A percentile compares a stretch with the other conserved stretches of the same genome.
Evolutionary conservation across 2,888 invertebrate genomes (phyloP).

Genomic region (Cataglyphis livida): DNA sequence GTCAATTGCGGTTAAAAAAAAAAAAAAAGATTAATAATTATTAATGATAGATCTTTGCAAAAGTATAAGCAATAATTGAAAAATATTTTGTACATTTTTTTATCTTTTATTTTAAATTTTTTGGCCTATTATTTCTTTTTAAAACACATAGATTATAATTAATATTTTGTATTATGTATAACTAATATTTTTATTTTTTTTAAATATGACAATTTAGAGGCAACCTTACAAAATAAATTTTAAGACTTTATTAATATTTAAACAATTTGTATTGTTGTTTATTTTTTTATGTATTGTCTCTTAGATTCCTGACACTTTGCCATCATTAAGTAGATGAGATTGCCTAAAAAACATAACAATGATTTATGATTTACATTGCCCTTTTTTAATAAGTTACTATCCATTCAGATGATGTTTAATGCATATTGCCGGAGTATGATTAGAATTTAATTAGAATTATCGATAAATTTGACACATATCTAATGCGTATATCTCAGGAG

Average conservation of each 20-base stretch:
- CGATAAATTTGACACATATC: constrained; percentile 1
- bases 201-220: not conserved
- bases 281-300: not conserved
- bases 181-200: not conserved
- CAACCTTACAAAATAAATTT: not conserved
- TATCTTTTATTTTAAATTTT: not conserved
- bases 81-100: not conserved
- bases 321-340: not conserved
- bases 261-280: not conserved
- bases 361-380: not conserved
- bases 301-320: not conserved
- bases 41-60: not conserved
- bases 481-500: not conserved
- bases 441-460: constrained; percentile 3
- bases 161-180: not conserved
- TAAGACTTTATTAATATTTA: not conserved
- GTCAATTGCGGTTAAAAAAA: not conserved
- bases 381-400: not conserved
- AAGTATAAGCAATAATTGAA: not conserved
- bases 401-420: not conserved
- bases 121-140: not conserved
- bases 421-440: constrained; percentile 14
- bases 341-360: not conserved
- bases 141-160: not conserved
- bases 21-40: not conserved